Conservation (phyloP, 92 coral and sea anemone genomes). For the Paramuricea clavata region DNA sequence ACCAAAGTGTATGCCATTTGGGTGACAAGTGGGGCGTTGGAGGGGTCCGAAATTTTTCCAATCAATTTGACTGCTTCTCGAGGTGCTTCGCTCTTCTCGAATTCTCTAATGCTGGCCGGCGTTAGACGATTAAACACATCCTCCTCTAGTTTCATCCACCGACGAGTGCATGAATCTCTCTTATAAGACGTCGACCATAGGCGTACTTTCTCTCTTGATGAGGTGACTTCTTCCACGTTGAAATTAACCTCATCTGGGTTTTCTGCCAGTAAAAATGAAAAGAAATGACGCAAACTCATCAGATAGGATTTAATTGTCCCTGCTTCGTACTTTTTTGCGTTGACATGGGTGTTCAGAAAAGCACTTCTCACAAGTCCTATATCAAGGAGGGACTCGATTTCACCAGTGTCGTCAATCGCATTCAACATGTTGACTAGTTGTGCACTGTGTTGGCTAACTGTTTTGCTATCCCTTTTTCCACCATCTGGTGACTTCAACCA, state of each 20-base stretch:
- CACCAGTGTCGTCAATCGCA: conserved; percentile 16
- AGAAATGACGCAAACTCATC: conserved; percentile 70
- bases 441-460: conserved; percentile 50
- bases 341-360: conserved; percentile 21
- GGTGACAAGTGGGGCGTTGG: too few species aligned
- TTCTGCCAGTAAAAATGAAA: conserved; percentile 53
- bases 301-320: conserved; percentile 67
- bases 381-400: conserved; percentile 10
- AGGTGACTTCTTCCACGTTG: conserved; percentile 7
- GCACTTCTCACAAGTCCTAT: not conserved
- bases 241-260: conserved; percentile 27
- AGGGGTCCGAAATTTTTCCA: too few species aligned
- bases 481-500: conserved; percentile 66
- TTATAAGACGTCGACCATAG: conserved; percentile 69
- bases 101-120: conserved; percentile 47
- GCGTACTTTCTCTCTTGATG: conserved; percentile 46
- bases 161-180: conserved; percentile 44
- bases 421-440: conserved; percentile 5
- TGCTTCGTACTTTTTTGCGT: conserved; percentile 54
- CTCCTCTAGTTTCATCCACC: conserved; percentile 74
- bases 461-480: conserved; percentile 43
- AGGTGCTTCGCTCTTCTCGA: conserved; percentile 67
- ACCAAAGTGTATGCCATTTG: conserved; percentile 54
- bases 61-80: conserved; percentile 53
- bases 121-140: conserved; percentile 46